Evolutionary conservation across 2,888 invertebrate species (phyloP), one percentile per base, ranked within the genome.

Genomic region (Brachyopa scutellaris): DNA sequence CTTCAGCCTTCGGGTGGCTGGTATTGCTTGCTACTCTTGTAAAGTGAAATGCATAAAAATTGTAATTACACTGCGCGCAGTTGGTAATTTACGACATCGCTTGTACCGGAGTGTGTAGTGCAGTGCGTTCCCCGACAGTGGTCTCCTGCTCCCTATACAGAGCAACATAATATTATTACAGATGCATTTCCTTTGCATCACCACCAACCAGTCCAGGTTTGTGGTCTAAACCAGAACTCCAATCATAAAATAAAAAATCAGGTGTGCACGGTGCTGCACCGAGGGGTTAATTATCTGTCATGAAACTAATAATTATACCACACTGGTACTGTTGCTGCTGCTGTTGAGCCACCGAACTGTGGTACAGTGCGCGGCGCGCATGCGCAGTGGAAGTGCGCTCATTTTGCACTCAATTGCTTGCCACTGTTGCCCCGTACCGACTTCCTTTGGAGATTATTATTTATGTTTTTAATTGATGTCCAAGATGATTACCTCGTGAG

Each of bases 271-370:
- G 61, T 29, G 67, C 40, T 59, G 64, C 64, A 62, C 29, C 36
- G 72, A 84, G 85, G 84, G 84, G 88, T 88, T 88, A 87, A 87
- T 88, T 87, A 88, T 88, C 88, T 88, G 88, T 84, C 84, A 85
- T 84, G 84, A 59, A 85, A 84, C 82, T 62, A 74, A 84, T 85
- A 85, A 85, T 84, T 85, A 85, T 77, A 67, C 59, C 57, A 62
- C 57, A 62, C 45, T 31, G 21, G 69, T 29, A 29, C 19, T 61
- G 47, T 29, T 29, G 64, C 49, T 51, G 80, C 70, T 61, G 80
- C 74, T 53, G 82, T 61, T 66, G 57, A 59, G 62, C 80, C 69
- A 64, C 76, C 76, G 80, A 80, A 80, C 76, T 70, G 74, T 23
- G 1, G 9, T 5, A 21, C 7, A 4, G n/a, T 47, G 47, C 9